These are phyloP conservation scores for Agrypnus murinus DNA, from an alignment of 2,888 invertebrate species.

Conservation along the genomic window DNA sequence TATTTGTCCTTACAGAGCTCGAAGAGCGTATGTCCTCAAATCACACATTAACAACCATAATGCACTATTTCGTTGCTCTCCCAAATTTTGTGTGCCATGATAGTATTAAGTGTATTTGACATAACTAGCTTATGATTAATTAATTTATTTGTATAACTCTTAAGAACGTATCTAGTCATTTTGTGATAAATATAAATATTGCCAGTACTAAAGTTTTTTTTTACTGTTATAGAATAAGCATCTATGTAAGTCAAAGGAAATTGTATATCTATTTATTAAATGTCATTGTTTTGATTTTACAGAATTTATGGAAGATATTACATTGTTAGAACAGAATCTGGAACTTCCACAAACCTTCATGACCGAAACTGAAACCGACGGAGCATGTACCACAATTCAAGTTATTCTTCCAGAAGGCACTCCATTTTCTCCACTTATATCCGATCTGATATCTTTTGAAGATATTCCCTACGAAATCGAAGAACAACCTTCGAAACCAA, in stretches of 20 bases:
- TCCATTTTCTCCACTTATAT: slow-evolving; percentile 43
- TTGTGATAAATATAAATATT: neutral
- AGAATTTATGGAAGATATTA: slow-evolving; percentile 39
- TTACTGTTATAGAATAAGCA: too few species aligned
- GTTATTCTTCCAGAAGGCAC: slow-evolving; percentile 63
- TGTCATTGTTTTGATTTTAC: slow-evolving; percentile 1
- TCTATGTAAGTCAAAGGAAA: too few species aligned
- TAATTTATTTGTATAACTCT: too few species aligned
- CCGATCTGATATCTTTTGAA: slow-evolving; percentile 55
- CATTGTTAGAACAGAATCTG: slow-evolving; percentile 39
- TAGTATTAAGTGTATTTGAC: too few species aligned
- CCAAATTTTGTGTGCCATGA: slow-evolving; percentile 1
- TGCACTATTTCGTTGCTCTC: neutral
- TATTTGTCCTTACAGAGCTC: slow-evolving; percentile 85
- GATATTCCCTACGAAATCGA: slow-evolving; percentile 36
- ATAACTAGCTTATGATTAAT: too few species aligned
- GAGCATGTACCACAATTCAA: slow-evolving; percentile 64
- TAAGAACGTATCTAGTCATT: neutral
- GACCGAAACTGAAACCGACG: slow-evolving; percentile 36
- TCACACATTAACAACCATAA: slow-evolving; percentile 66
- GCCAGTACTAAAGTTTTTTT: too few species aligned
- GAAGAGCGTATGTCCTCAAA: slow-evolving; percentile 72
- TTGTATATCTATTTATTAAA: too few species aligned
- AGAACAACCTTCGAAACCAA: slow-evolving; percentile 55
- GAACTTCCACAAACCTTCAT: slow-evolving; percentile 40